Conservation (phyloP, 1,140 invertebrate species). For the Temnothorax longispinosus region DNA sequence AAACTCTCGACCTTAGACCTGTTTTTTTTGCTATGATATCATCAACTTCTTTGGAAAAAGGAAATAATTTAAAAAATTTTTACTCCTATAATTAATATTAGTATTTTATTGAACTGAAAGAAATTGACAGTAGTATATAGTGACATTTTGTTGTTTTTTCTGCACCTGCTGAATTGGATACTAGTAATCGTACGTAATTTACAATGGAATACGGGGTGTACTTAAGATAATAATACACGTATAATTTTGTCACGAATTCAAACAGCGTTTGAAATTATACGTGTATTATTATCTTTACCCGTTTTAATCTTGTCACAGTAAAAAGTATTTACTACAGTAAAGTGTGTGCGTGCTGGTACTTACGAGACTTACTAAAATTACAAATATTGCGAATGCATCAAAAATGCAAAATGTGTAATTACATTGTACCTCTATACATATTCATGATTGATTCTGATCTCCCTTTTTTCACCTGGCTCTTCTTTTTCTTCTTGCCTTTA, state of each 20-base stretch:
- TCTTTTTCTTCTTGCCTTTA: neutral
- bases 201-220: neutral
- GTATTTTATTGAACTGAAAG: too few relatives aligned
- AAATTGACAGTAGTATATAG: too few relatives aligned
- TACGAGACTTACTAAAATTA: neutral
- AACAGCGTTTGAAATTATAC: neutral
- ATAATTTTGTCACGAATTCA: neutral
- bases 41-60: too few relatives aligned
- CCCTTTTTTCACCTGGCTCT: neutral
- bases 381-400: neutral
- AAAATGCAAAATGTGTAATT: neutral
- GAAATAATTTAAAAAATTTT: too few relatives aligned
- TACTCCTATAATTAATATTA: too few relatives aligned
- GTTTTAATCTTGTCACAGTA: neutral
- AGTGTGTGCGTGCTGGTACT: neutral
- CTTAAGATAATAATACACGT: neutral
- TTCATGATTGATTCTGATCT: neutral
- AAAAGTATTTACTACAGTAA: neutral
- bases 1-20: neutral
- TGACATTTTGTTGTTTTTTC: neutral
- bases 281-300: too few relatives aligned
- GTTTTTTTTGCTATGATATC: neutral
- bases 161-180: slow-evolving; percentile 31
- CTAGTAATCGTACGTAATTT: slow-evolving; percentile 23
- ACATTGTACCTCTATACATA: neutral